These are phyloP conservation scores for Eubasilissa regina DNA, from an alignment of 1,140 invertebrate species.

Conservation along the genomic window DNA sequence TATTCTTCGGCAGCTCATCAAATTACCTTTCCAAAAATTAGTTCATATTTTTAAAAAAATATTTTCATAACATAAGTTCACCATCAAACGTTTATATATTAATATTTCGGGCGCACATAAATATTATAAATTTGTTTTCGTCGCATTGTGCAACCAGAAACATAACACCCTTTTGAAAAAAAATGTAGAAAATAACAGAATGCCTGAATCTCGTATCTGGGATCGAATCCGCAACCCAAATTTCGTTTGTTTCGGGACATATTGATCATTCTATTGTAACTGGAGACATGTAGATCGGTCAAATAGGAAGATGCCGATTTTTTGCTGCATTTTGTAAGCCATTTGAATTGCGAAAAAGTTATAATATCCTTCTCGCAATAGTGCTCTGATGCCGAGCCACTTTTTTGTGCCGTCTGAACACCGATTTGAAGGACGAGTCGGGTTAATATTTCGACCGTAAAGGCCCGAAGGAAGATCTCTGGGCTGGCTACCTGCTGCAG, in stretches of 20 bases:
- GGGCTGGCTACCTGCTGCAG: slow-evolving; percentile 52
- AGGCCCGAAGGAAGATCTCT: slow-evolving; percentile 21
- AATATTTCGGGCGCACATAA: background rate
- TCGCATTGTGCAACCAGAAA: slow-evolving; percentile 53
- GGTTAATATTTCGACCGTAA: background rate
- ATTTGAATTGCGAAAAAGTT: slow-evolving; percentile 47
- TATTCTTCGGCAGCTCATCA: no score
- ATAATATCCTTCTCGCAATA: background rate
- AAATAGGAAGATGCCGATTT: slow-evolving; percentile 55
- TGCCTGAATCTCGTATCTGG: slow-evolving; percentile 29
- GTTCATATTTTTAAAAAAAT: no score
- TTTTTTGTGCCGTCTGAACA: background rate
- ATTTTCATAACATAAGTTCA: no score
- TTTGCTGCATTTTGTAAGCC: slow-evolving; percentile 10
- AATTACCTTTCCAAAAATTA: no score
- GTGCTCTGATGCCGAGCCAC: background rate
- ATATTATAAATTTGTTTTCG: slow-evolving; percentile 50
- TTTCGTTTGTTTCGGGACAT: slow-evolving; percentile 51
- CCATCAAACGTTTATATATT: no score
- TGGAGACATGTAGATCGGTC: slow-evolving; percentile 57
- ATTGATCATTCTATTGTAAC: slow-evolving; percentile 57
- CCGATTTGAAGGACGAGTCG: background rate
- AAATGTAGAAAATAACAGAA: slow-evolving; percentile 41
- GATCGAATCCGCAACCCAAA: slow-evolving; percentile 43
- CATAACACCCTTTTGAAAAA: slow-evolving; percentile 50